Conservation (phyloP, 2,113 vertebrate species). For the Caranx ignobilis region DNA sequence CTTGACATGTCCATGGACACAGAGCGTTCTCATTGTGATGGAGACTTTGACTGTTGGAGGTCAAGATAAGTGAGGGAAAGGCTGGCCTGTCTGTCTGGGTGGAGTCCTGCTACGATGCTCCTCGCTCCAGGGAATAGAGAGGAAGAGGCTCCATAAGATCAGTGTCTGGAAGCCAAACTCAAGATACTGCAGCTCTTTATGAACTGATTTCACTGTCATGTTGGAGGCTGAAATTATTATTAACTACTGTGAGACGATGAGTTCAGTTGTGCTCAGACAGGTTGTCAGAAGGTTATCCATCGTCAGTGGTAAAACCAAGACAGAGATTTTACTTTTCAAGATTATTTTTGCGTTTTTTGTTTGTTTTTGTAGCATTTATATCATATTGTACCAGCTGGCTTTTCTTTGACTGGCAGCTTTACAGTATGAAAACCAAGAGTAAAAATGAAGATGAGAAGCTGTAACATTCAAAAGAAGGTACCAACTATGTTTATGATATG, state of each 20-base stretch:
- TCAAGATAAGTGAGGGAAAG: constrained; percentile 46
- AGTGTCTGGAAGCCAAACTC: background rate
- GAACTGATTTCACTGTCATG: background rate
- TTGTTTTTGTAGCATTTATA: background rate
- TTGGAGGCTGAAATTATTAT: background rate
- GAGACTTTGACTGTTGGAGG: constrained; percentile 26
- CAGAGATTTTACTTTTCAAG: background rate
- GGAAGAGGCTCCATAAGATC: constrained; percentile 18
- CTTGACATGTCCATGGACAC: constrained; percentile 4
- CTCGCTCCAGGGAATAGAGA: constrained; percentile 16
- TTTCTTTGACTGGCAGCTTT: too few species aligned
- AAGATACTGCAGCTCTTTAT: background rate
- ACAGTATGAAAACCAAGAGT: background rate
- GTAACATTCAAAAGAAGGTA: background rate
- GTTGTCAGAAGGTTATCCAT: background rate
- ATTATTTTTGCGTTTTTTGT: background rate
- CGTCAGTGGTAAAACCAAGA: background rate
- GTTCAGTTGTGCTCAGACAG: background rate
- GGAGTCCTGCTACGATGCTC: constrained; percentile 8
- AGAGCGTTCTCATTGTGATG: background rate
- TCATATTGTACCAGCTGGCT: background rate
- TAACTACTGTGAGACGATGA: background rate
- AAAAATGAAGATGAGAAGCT: too few species aligned
- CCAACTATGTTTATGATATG: too few species aligned
- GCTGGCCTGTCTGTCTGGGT: constrained; percentile 10